Evolutionary conservation across 2,888 invertebrate species (phyloP), one percentile per base, ranked within the genome.

Genomic region (Palloptera scutellata): DNA sequence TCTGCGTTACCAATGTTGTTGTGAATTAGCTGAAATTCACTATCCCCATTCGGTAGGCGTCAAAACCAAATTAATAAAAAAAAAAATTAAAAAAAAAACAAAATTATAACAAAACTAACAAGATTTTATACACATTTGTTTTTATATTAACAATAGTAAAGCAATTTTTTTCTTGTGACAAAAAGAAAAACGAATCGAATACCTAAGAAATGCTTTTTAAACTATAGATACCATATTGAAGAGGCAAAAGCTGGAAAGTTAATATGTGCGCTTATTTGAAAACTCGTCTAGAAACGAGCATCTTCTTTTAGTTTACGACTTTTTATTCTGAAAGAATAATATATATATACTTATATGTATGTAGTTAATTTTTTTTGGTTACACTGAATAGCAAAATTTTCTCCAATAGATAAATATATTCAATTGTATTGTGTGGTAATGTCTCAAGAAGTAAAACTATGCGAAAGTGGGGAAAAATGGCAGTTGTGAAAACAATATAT

Each of bases 1-100:
- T 78, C 84, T 85, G 76, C 85, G 84, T 78, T 84, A 85, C 81
- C 85, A 85, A 83, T 85, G 85, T 85, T 85, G 85, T 85, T 85
- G 85, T 81, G 84, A 85, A 82, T 84, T 84, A 81, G 84, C 84
- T 76, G 85, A 85, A 82, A 83, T 84, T 81, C 83, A 83, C 82
- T 84, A 84, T 79, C 80, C 84, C 79, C 83, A 85, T 81, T 84
- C 85, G 85, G 85, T 85, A 85, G 83, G 84, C 82, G 77, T 80
- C 73, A 58, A 54, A 66, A 52, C n/a, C n/a, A n/a, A n/a, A n/a
- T n/a, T n/a, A n/a, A n/a, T n/a, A 62, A 62, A 62, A 13, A 66
- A 57, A 41, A 62, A 40, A 53, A 30, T 60, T 61, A 55, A 41
- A 59, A 64, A 13, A 48, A 42, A 42, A 43, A 52, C 19, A 57